phyloP scores from a whole-genome alignment of 2,113 vertebrate species.

The Redunca redunca region DNA sequence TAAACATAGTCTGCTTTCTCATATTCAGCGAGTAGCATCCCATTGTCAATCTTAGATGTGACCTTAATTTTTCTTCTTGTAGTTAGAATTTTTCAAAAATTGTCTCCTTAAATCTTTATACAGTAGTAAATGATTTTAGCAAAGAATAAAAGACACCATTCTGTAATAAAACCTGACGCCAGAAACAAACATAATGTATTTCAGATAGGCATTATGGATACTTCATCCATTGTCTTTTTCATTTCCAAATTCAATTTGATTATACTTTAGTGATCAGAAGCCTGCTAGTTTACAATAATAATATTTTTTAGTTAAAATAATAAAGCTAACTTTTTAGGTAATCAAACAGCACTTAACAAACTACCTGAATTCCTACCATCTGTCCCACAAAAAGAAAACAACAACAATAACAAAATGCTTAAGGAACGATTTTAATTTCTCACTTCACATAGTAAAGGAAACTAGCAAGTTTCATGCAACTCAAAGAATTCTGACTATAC shows the following conservation, averaged over 20 bases:
- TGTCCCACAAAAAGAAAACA: not conserved
- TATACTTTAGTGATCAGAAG: not conserved
- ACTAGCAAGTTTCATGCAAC: not conserved
- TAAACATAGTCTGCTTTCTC: not conserved
- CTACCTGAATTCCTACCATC: not conserved
- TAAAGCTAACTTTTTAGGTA: not conserved
- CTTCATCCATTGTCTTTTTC: not conserved
- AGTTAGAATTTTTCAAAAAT: not conserved
- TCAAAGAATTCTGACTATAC: not conserved
- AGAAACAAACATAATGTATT: not conserved
- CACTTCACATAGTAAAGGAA: not conserved
- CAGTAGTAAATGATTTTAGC: not conserved
- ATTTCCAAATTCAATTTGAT: not conserved
- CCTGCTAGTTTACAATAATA: not conserved
- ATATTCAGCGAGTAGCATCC: not conserved
- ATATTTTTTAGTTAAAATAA: not conserved
- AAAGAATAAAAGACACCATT: not conserved
- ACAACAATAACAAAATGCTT: not conserved
- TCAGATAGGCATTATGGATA: not conserved
- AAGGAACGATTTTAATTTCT: not conserved
- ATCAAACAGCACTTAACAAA: not conserved
- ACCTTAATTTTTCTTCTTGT: not conserved
- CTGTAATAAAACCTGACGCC: not conserved
- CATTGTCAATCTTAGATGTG: not conserved
- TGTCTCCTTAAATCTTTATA: constrained; percentile 10